phyloP scores from a whole-genome alignment of 2,797 vertebrate species.

The Lacerta viridis region DNA sequence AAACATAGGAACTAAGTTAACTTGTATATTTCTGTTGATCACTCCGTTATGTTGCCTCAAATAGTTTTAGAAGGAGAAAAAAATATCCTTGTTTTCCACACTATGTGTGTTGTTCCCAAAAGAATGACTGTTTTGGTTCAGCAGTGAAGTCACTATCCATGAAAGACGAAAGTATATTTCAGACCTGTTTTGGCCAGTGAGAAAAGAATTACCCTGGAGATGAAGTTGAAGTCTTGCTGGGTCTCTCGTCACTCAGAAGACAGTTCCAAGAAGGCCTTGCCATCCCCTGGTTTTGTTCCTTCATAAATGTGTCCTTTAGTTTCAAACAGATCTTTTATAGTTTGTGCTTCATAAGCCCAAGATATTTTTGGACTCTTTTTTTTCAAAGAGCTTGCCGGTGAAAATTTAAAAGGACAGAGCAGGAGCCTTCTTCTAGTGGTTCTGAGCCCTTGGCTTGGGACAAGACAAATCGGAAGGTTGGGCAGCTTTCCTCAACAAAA shows the following conservation, averaged over 20 bases:
- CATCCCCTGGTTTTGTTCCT: slow-evolving; percentile 89
- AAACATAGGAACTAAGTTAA: slow-evolving; percentile 99
- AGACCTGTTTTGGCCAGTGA: slow-evolving; percentile 88
- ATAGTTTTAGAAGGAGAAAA: slow-evolving; percentile 97
- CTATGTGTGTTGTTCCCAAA: slow-evolving; percentile 99
- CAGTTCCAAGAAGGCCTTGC: slow-evolving; percentile 86
- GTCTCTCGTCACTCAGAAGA: slow-evolving; percentile 78
- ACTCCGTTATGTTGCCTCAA: slow-evolving; percentile 97
- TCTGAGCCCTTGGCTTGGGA: slow-evolving; percentile 91
- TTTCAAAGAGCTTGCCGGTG: slow-evolving; percentile 90
- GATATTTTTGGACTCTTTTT: slow-evolving; percentile 88
- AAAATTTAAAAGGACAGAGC: slow-evolving; percentile 90
- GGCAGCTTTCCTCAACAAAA: slow-evolving; percentile 89
- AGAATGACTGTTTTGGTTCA: slow-evolving; percentile 95
- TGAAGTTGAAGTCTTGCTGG: slow-evolving; percentile 82
- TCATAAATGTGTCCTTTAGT: slow-evolving; percentile 95
- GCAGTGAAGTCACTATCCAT: slow-evolving; percentile 90
- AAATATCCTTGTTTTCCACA: slow-evolving; percentile 94
- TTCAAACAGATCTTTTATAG: slow-evolving; percentile 88
- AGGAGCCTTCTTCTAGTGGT: slow-evolving; percentile 89
- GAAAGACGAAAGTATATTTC: slow-evolving; percentile 87
- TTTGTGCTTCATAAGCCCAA: slow-evolving; percentile 93
- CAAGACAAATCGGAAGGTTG: slow-evolving; percentile 88
- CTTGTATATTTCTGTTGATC: slow-evolving; percentile 99
- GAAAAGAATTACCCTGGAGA: slow-evolving; percentile 88